phyloP scores from a whole-genome alignment of 2,113 vertebrate species.

The Marmota flaviventris region DNA sequence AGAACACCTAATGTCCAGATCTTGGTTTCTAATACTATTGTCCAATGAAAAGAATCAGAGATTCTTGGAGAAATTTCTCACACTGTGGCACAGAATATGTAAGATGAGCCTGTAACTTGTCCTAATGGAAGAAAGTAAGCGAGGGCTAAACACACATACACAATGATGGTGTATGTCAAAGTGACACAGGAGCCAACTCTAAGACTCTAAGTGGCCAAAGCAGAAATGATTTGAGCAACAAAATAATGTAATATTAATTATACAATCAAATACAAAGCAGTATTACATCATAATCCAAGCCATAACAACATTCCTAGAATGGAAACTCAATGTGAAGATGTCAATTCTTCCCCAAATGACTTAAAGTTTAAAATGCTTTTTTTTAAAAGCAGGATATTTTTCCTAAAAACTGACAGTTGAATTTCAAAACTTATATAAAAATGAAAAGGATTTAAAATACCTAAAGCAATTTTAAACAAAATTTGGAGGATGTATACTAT shows the following conservation, averaged over 20 bases:
- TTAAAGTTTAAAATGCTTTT: background rate
- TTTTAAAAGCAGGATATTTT: background rate
- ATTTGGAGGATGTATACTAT: background rate
- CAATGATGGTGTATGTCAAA: background rate
- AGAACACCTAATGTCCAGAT: background rate
- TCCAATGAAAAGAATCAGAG: background rate
- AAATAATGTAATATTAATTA: background rate
- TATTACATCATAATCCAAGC: conserved; percentile 12
- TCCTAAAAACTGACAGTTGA: background rate
- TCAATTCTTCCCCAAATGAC: background rate
- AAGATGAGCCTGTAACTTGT: background rate
- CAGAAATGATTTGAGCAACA: background rate
- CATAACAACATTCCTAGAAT: background rate
- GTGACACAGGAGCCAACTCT: background rate
- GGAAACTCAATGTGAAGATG: background rate
- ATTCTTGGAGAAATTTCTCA: background rate
- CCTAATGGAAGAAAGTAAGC: background rate
- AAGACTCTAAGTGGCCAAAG: background rate
- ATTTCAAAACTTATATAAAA: background rate
- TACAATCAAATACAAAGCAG: background rate
- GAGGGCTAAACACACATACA: background rate
- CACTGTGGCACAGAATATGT: background rate
- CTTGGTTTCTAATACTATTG: background rate
- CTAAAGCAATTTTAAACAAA: conserved; percentile 11
- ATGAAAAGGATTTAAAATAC: background rate